A percentile compares a stretch with the other conserved stretches of the same genome.
Conservation (phyloP, 2,888 invertebrate species). For the Tenthredo scrophulariae region DNA sequence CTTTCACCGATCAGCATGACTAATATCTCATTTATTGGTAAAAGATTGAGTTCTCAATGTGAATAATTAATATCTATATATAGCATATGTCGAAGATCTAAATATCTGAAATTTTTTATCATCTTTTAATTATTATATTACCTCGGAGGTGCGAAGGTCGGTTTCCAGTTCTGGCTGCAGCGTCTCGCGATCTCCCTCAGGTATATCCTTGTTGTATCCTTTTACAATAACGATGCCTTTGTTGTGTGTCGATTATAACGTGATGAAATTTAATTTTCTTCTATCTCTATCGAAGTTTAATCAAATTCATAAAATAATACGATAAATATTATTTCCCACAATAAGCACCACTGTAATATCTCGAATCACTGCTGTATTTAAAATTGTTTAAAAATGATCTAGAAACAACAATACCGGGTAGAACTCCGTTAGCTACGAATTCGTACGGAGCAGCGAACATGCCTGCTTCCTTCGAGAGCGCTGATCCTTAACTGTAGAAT, state of each 20-base stretch:
- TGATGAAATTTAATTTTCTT: not conserved
- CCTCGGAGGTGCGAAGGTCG: not conserved
- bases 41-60: not conserved
- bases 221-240: not conserved
- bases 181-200: not conserved
- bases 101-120: not conserved
- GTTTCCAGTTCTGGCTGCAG: not conserved
- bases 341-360: not conserved
- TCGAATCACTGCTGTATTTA: not conserved
- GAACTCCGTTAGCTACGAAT: not conserved
- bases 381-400: not conserved
- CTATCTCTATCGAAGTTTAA: too few species aligned
- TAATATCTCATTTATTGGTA: not conserved
- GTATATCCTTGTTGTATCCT: slow-evolving; percentile 1
- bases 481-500: slow-evolving; percentile 47
- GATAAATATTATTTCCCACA: not conserved
- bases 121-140: not conserved
- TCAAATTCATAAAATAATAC: too few species aligned
- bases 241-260: not conserved
- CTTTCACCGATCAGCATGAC: not conserved
- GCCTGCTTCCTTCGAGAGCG: slow-evolving; percentile 48
- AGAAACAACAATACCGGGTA: not conserved
- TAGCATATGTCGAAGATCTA: not conserved
- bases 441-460: slow-evolving; percentile 22
- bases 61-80: slow-evolving; percentile 1